Evolutionary conservation across 2,888 invertebrate species (phyloP).

Genomic region (Hypomecis punctinalis): DNA sequence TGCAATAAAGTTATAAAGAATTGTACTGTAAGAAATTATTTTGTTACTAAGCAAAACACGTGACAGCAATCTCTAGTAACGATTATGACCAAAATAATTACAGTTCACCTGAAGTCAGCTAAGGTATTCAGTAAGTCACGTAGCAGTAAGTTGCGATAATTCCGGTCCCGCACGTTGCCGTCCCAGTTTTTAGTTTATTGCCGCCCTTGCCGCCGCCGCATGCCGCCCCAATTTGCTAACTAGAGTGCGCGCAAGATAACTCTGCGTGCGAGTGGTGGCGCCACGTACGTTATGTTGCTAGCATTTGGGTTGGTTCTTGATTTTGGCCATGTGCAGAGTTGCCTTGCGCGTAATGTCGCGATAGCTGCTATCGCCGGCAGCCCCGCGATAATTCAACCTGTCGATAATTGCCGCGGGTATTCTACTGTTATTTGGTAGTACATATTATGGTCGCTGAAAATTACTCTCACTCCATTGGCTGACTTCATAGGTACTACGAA

Average conservation of each 20-base stretch:
- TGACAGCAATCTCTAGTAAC: no score
- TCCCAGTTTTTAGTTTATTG: conserved; percentile 23
- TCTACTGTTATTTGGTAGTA: neutral
- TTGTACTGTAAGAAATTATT: no score
- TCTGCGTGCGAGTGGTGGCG: no score
- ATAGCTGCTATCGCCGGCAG: conserved; percentile 27
- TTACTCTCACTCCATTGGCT: neutral
- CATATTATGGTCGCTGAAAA: neutral
- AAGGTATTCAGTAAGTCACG: conserved; percentile 14
- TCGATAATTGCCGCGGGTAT: conserved; percentile 21
- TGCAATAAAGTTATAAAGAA: no score
- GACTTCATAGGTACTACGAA: no score
- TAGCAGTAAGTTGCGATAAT: conserved; percentile 19
- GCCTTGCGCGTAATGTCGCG: conserved; percentile 4
- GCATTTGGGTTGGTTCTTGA: no score
- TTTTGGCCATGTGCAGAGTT: no score
- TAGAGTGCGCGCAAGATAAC: neutral
- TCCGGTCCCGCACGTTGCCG: conserved; percentile 8
- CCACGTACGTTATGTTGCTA: no score
- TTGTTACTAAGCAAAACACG: no score
- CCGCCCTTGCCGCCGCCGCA: conserved; percentile 11
- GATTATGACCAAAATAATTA: no score
- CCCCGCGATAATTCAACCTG: conserved; percentile 20
- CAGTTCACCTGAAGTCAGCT: neutral
- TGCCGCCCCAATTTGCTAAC: conserved; percentile 17